These are phyloP conservation scores for Ailurus styani DNA, from an alignment of 2,113 vertebrate genomes.

Conservation along the genomic window DNA sequence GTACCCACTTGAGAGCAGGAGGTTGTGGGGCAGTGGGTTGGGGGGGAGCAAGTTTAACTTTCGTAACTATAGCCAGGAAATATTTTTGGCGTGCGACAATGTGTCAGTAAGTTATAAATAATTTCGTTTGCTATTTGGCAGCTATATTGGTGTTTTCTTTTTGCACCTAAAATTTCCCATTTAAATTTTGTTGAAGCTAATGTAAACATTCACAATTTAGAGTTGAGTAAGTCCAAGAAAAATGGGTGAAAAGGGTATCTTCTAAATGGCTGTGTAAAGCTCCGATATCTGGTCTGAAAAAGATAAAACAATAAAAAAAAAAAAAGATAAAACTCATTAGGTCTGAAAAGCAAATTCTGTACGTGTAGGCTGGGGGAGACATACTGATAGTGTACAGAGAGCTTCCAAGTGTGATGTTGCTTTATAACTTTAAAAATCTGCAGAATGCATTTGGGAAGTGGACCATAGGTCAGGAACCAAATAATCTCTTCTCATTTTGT, in stretches of 20 bases:
- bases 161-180: not conserved
- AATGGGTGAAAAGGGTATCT: not conserved
- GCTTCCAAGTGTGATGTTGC: not conserved
- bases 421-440: not conserved
- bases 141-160: constrained; percentile 1
- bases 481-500: not conserved
- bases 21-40: not conserved
- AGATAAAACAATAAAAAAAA: too few relatives aligned
- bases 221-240: not conserved
- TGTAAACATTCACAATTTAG: not conserved
- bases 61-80: not conserved
- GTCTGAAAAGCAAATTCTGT: not conserved
- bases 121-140: not conserved
- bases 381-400: not conserved
- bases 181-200: not conserved
- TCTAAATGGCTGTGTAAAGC: not conserved
- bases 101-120: constrained; percentile 35
- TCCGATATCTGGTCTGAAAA: not conserved
- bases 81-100: not conserved
- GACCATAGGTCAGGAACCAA: not conserved
- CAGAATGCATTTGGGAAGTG: not conserved
- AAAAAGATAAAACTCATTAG: not conserved
- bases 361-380: not conserved
- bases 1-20: not conserved
- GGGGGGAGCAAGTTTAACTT: not conserved